Conservation (phyloP, 2,113 vertebrate species). For the Calidris pygmaea region DNA sequence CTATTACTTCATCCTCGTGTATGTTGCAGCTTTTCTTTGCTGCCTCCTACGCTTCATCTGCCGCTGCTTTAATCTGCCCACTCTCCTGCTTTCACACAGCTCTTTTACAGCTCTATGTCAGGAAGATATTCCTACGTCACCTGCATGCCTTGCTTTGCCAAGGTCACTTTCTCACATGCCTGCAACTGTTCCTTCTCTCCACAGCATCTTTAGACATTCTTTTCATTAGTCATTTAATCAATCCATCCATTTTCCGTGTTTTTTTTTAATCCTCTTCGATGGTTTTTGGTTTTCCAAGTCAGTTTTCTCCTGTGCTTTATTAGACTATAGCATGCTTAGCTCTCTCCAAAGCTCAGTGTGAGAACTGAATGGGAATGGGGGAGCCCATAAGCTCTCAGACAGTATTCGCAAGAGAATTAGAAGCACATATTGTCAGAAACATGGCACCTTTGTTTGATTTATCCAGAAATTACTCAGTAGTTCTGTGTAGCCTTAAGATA, state of each 20-base stretch:
- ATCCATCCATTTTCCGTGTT: not conserved
- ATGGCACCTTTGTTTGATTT: not conserved
- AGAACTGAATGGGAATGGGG: not conserved
- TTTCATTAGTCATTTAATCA: not conserved
- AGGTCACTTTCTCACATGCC: not conserved
- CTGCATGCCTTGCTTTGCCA: not conserved
- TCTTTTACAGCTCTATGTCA: not conserved
- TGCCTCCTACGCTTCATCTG: slow-evolving; percentile 54
- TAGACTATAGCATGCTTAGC: not conserved
- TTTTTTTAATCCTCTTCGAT: not conserved
- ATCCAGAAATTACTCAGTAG: not conserved
- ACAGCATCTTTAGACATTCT: not conserved
- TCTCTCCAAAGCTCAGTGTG: not conserved
- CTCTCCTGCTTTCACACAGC: not conserved
- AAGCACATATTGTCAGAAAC: not conserved
- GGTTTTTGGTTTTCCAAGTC: not conserved
- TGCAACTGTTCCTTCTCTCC: not conserved
- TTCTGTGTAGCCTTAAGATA: not conserved
- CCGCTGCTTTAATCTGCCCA: slow-evolving; percentile 38
- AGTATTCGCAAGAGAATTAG: not conserved
- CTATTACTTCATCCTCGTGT: not conserved
- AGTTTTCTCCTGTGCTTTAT: not conserved
- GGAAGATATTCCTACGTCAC: not conserved
- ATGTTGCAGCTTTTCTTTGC: slow-evolving; percentile 49
- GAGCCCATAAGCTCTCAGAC: not conserved